These are phyloP conservation scores for Drosophila nasuta DNA, from an alignment of 1,140 invertebrate genomes.

Conservation along the genomic window DNA sequence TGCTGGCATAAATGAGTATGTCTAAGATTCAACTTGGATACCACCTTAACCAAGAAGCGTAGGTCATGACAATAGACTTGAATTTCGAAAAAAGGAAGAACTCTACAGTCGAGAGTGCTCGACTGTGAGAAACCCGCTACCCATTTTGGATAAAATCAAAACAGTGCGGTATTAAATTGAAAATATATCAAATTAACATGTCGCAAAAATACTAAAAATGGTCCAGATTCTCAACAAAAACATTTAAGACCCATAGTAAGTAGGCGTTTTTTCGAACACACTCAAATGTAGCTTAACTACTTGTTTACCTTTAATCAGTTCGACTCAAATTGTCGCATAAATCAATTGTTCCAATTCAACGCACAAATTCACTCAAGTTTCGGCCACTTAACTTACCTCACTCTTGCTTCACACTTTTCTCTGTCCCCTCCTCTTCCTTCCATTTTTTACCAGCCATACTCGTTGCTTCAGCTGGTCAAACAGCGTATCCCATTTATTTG, in stretches of 20 bases:
- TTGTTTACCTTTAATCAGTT: background rate
- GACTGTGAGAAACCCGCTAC: too few relatives aligned
- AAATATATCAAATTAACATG: too few relatives aligned
- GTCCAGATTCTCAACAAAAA: too few relatives aligned
- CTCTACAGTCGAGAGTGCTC: too few relatives aligned
- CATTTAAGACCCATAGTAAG: too few relatives aligned
- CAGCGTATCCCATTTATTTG: conserved; percentile 72
- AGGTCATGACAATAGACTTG: conserved; percentile 12
- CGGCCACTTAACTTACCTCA: conserved; percentile 12
- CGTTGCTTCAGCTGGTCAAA: conserved; percentile 10
- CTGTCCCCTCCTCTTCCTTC: background rate
- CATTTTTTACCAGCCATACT: too few relatives aligned
- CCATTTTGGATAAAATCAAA: too few relatives aligned
- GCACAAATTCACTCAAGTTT: conserved; percentile 26
- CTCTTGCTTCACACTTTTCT: background rate
- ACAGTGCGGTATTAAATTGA: too few relatives aligned
- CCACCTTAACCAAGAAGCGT: background rate
- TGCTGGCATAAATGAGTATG: conserved; percentile 13
- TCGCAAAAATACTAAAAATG: too few relatives aligned
- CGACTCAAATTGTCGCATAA: conserved; percentile 24
- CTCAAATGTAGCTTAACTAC: background rate
- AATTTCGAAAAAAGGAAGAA: too few relatives aligned
- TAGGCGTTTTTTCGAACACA: too few relatives aligned
- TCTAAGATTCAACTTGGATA: conserved; percentile 5
- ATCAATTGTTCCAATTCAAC: conserved; percentile 32